Evolutionary conservation across 1,140 invertebrate species (phyloP).

Genomic region (Drosophila rufa): DNA sequence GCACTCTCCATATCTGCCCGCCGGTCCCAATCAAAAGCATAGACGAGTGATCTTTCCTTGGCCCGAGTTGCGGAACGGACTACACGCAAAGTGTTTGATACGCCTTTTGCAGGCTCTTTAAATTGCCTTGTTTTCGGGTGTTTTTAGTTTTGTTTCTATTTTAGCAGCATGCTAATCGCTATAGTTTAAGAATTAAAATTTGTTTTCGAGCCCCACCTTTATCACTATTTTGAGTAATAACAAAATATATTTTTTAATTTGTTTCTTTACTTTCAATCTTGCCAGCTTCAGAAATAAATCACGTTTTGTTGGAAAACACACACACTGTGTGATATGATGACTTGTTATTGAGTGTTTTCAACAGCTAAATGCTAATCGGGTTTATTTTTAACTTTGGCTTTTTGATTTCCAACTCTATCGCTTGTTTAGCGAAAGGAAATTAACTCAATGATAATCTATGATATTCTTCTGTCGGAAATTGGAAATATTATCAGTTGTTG

Average conservation of each 20-base stretch:
- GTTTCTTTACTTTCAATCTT: neutral
- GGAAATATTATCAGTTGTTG: neutral
- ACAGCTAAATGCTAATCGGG: neutral
- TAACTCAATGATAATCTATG: neutral
- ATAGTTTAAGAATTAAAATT: neutral
- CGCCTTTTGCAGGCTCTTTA: constrained; percentile 2
- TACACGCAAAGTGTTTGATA: constrained; percentile 9
- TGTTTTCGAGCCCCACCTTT: neutral
- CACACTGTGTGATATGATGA: too few species aligned
- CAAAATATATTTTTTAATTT: neutral
- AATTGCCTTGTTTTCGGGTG: constrained; percentile 12
- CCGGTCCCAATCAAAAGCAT: constrained; percentile 27
- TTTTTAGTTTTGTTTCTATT: neutral
- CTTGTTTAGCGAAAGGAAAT: neutral
- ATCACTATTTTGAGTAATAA: neutral
- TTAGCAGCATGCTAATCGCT: neutral
- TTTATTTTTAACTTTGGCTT: constrained; percentile 3
- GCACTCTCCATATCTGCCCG: constrained; percentile 31
- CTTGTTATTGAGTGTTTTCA: neutral
- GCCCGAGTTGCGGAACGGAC: neutral
- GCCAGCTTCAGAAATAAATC: neutral
- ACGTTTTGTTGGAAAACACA: constrained; percentile 1
- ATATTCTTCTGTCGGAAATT: neutral
- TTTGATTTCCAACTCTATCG: constrained; percentile 1
- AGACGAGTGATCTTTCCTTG: constrained; percentile 43